Percentiles rank a stretch among this genome's conserved stretches.
Evolutionary conservation across 2,888 invertebrate species (phyloP).

Genomic region (Sphecodes monilicornis): DNA sequence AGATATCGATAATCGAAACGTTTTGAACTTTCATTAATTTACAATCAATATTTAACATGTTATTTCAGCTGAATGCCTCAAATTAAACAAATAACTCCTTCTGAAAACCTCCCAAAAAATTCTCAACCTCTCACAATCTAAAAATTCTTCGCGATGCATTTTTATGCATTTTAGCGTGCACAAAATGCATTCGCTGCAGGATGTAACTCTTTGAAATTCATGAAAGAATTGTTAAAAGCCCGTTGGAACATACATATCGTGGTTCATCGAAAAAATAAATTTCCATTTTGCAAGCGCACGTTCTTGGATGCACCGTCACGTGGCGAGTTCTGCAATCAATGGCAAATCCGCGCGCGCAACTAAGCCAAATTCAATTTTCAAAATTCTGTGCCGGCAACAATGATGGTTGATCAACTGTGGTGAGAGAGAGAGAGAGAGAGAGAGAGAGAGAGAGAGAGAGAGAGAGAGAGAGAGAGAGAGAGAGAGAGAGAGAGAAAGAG

Average conservation of each 20-base stretch:
- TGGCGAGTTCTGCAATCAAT: background rate
- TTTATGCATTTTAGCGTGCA: background rate
- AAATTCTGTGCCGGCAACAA: background rate
- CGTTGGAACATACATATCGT: background rate
- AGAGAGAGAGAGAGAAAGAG: no score
- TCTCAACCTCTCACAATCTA: no score
- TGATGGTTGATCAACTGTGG: slow-evolving; percentile 12
- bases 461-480: no score
- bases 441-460: no score
- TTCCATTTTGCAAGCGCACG: background rate
- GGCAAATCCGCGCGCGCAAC: background rate
- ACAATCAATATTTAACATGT: no score
- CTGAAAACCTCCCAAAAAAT: no score
- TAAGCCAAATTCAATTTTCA: background rate
- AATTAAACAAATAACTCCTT: no score
- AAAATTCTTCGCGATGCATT: background rate
- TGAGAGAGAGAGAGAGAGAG: no score
- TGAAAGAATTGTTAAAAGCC: background rate
- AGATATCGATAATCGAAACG: no score
- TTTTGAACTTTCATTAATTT: no score
- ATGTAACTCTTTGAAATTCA: background rate
- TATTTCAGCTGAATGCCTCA: no score
- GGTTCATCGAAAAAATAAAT: background rate
- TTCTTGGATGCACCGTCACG: background rate
- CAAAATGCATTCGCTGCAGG: background rate